These are phyloP conservation scores for Excalfactoria chinensis DNA, from an alignment of 2,113 vertebrate genomes.

Conservation along the genomic window DNA sequence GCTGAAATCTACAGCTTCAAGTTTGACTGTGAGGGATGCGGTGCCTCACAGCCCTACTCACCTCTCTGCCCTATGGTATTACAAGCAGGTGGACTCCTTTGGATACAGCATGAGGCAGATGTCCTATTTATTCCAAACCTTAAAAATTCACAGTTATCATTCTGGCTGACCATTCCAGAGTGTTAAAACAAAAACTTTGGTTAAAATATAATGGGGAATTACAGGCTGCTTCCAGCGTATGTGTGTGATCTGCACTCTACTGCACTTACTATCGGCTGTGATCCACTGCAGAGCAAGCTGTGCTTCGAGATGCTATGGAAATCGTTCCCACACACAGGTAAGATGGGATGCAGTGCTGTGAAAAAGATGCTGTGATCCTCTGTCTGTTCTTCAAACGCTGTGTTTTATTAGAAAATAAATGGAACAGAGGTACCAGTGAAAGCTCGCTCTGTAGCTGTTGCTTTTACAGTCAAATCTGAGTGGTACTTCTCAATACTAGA, in stretches of 20 bases:
- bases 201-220: background rate
- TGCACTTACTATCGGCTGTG: accelerated
- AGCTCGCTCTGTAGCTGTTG: background rate
- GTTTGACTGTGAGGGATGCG: background rate
- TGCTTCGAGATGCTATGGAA: background rate
- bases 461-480: background rate
- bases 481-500: background rate
- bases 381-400: background rate
- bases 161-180: background rate
- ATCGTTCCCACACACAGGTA: background rate
- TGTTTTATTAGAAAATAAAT: background rate
- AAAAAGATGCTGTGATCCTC: background rate
- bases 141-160: background rate
- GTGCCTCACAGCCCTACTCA: accelerated
- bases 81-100: background rate
- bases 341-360: background rate
- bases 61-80: background rate
- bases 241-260: background rate
- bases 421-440: background rate
- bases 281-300: background rate
- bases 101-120: background rate
- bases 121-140: background rate
- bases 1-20: accelerated
- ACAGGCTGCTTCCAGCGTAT: background rate
- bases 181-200: background rate